Evolutionary conservation across 2,888 invertebrate genomes (phyloP), one percentile per base, ranked within the genome.

Genomic region (Nymphalis urticae): DNA sequence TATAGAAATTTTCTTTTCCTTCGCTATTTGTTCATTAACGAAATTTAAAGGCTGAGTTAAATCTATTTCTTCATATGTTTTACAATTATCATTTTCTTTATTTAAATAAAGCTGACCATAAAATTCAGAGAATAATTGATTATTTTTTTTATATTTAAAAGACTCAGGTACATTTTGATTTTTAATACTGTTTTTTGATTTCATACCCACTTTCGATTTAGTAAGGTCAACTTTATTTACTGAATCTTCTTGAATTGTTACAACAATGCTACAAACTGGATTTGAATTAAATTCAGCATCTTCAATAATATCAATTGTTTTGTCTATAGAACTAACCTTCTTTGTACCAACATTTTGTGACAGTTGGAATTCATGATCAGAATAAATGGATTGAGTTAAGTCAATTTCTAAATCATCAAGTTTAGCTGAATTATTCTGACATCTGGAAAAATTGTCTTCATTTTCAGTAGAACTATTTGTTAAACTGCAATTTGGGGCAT

Each of bases 1-100:
- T 65, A 76, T 68, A 27, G 76, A 78, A 51, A 74, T 66, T 27
- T 71, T 48, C 50, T 75, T 71, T 48, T 78, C 76, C 64, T 83
- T 72, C 36, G 87, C 78, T 71, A 78, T 74, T 63, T 87, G 76
- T 42, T 85, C 84, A 74, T 82, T 80, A 77, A 77, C 79, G 48
- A 83, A 83, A 69, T 82, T 80, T 50, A 88, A 85, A 61, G 85
- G 85, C n/a, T 58, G 58, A 5, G 36, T 58, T 58, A 58, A 42
- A 58, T 58, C 58, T 62, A 88, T 67, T 62, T 58, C 53, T 48
- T 62, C 27, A 64, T 68, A 69, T 75, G 50, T 47, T 13, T 42
- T 42, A 42, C 2, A 42, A 13, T 13, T 42, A 51, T 74, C 27
- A 36, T 9, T 66, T 59, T 66, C 21, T 53, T 64, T 64, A 27